Evolutionary conservation across 1,140 invertebrate genomes (phyloP).

Genomic region (Magallana gigas): DNA sequence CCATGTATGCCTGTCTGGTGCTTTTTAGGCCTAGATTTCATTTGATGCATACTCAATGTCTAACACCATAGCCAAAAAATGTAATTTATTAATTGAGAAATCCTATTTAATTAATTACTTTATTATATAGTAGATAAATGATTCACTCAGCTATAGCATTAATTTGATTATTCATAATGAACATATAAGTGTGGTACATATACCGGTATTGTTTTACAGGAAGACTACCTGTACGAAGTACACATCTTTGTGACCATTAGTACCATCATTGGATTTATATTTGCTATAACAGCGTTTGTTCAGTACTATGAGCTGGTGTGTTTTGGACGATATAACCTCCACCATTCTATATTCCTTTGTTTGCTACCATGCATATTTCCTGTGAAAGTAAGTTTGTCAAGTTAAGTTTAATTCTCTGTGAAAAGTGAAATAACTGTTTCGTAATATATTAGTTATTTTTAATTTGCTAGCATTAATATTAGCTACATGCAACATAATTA

Average conservation of each 20-base stretch:
- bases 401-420: too few species aligned
- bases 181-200: too few species aligned
- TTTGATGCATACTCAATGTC: too few species aligned
- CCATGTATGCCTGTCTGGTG: too few species aligned
- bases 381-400: slow-evolving; percentile 8
- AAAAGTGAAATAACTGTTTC: too few species aligned
- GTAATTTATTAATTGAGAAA: too few species aligned
- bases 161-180: too few species aligned
- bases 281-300: slow-evolving; percentile 60
- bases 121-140: too few species aligned
- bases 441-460: background rate
- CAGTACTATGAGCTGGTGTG: slow-evolving; percentile 68
- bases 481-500: background rate
- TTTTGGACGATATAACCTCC: slow-evolving; percentile 60
- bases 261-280: slow-evolving; percentile 63
- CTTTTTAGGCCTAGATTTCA: too few species aligned
- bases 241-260: slow-evolving; percentile 66
- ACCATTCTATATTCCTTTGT: slow-evolving; percentile 53
- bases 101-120: too few species aligned
- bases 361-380: slow-evolving; percentile 36
- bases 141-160: too few species aligned
- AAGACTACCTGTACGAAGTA: slow-evolving; percentile 54
- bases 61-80: too few species aligned
- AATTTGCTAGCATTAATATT: background rate
- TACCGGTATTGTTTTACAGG: slow-evolving; percentile 41